Base-by-base conservation (phyloP, 2,888 invertebrate genomes). In the Pycnomerus fuliginosus region DNA sequence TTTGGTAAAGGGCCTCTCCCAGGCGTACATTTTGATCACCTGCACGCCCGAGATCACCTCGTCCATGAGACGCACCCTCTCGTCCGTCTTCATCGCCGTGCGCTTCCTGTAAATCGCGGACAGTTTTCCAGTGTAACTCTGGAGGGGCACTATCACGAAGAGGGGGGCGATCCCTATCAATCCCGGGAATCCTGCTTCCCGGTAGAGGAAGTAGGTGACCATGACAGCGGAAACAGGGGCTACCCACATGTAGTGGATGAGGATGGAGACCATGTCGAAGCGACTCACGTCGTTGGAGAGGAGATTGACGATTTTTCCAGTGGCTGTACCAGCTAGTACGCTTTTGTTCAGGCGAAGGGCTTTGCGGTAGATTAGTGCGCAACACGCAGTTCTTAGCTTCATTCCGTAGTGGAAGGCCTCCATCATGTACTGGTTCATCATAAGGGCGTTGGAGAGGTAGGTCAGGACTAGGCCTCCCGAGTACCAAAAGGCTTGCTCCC, bases 21-120 rank as follows among this genome's bases (percentile, higher is more conserved):
- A 87, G 2, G 82, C 80, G 62, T 82, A 87, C 82, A 83, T 82
- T 69, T 86, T 85, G 52, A 85, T 82, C 49, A 90, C 91, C 75
- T 93, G 86, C 74, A 98, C 93, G 32, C 94, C 96, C 43, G 82
- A 82, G 50, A 97, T 87, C 56, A 97, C 85, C 78, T 98, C 97
- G 67, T 89, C 92, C 93, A 97, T 96, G 32, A 95, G 78, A 36
- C 91, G 82, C 24, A 97, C 89, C 50, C 97, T 79, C 59, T 87
- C 86, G 70, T 97, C 97, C 0, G 95, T 95, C 67, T 87, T 80
- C 49, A 78, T 74, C 0, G 96, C 95, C 1, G 91, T 91, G 63
- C 83, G 82, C 67, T 83, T 79, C 50, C 97, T 82, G 56, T 83
- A 77, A 42, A 70, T 74, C 32, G 82, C 80, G 1, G 81, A 77